Evolutionary conservation across 2,113 vertebrate species (phyloP), one percentile per base, ranked within the genome.

Genomic region (Callionymus lyra): DNA sequence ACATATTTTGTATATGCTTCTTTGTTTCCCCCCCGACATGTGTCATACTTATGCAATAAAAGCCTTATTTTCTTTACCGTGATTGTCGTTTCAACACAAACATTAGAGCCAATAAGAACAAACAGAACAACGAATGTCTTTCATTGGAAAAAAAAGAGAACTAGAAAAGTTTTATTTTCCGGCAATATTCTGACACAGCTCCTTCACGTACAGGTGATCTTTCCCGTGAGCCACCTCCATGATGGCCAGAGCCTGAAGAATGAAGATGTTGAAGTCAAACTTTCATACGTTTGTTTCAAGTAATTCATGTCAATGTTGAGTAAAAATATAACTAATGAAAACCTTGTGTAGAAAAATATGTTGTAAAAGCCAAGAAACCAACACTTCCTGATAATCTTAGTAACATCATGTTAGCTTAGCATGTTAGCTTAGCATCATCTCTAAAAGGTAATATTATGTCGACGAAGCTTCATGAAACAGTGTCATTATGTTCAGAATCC

Each of bases 161-260:
- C 1, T 15, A 48, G 4, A 47, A 53, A 37, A 33, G 51, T 32
- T 43, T 82, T 48, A 78, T 59, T 78, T 77, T 52, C 77, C 82
- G 38, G 84, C 63, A 6, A 96, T 88, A 66, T 93, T 89, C 57
- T 89, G 88, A 58, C 75, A 85, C 69, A 99, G 80, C 73, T 93
- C 90, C 19, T 66, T 77, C 63, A 96, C 53, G 64, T 94, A 99
- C 5, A 72, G 70, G 65, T 99, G 95, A 65, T 98, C 89, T 65
- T 91, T 92, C 56, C 95, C 95, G 6, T 96, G 90, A 49, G 87
- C 86, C 46, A 98, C 87, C 70, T 97, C 90, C 93, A 99, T 99
- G 72, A 98, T 95, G 41, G 83, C 84, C 34, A 91, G 70, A 34
- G 92, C 93, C 94, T 97, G 74, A 34, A 10, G n/a, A 51, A 51